Percentiles rank a stretch among this genome's conserved stretches.
Conservation (phyloP, 2,888 invertebrate species). For the Epinotia bilunana region DNA sequence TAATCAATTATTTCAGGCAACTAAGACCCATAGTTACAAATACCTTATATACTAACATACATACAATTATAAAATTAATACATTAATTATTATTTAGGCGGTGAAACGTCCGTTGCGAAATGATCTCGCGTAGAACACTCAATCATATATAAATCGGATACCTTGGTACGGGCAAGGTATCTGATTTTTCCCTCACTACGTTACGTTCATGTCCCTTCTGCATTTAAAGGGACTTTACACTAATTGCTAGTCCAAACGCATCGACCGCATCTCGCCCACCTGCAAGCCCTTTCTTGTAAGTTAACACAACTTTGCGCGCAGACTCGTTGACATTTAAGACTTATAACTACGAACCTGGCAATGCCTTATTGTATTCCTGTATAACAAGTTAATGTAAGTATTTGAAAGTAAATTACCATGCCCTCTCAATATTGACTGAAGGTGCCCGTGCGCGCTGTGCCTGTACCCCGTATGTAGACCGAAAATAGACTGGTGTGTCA, state of each 20-base stretch:
- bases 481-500: constrained; percentile 3
- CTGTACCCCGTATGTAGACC: neutral
- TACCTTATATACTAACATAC: too few species aligned
- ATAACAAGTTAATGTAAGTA: constrained; percentile 3
- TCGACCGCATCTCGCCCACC: neutral
- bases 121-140: too few species aligned
- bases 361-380: constrained; percentile 3
- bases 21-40: too few species aligned
- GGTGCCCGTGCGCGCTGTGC: neutral
- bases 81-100: too few species aligned
- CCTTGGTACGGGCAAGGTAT: too few species aligned
- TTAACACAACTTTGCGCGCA: neutral
- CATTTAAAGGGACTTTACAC: neutral
- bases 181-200: neutral
- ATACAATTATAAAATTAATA: too few species aligned
- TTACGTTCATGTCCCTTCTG: neutral
- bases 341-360: constrained; percentile 11
- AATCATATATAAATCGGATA: too few species aligned
- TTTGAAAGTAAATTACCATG: neutral
- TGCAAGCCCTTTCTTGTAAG: constrained; percentile 7
- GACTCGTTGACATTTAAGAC: constrained; percentile 5
- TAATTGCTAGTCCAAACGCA: neutral
- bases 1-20: too few species aligned
- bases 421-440: neutral
- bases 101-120: too few species aligned